Evolutionary conservation across 2,113 vertebrate species (phyloP), one percentile per base, ranked within the genome.

Genomic region (Nesogale talazaci): DNA sequence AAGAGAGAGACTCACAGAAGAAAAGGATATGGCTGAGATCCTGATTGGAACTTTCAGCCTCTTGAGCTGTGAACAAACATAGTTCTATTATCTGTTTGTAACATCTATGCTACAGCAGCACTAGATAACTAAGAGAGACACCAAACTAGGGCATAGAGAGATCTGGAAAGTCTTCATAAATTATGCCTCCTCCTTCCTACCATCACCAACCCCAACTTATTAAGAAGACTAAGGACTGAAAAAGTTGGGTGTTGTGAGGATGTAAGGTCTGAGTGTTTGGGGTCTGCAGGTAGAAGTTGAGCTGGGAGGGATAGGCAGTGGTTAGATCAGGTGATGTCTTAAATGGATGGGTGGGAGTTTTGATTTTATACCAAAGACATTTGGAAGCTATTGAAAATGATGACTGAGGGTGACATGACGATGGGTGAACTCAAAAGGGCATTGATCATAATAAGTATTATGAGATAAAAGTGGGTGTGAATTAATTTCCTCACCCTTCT

Each of bases 71-170:
- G 29, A 69, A 6, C 31, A 69, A 69, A 69, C n/a, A n/a, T n/a
- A 69, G 59, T n/a, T 69, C 65, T 69, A 15, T n/a, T n/a, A 69
- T 69, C 12, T 31, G 17, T 31, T n/a, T 69, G 65, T n/a, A 31
- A 5, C n/a, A 15, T 69, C 6, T 69, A 3, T 69, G 31, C n/a
- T n/a, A 69, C 31, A 4, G 1, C 31, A n/a, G 29, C 31, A 69
- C 27, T 69, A 69, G 12, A 31, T 69, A 69, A 69, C 29, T n/a
- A 69, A 63, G 63, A 65, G 19, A 69, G 29, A 40, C n/a, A 31
- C 1, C 52, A 57, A 29, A 65, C 0, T 0, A 1, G 65, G 23
- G 10, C 9, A 25, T 16, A 4, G 22, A n/a, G 4, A 70, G 23
- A 63, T 56, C 34, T 57, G 38, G 31, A 29, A 86, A 25, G 38